These are phyloP conservation scores for Indri indri DNA, from an alignment of 2,113 vertebrate genomes.

Conservation along the genomic window DNA sequence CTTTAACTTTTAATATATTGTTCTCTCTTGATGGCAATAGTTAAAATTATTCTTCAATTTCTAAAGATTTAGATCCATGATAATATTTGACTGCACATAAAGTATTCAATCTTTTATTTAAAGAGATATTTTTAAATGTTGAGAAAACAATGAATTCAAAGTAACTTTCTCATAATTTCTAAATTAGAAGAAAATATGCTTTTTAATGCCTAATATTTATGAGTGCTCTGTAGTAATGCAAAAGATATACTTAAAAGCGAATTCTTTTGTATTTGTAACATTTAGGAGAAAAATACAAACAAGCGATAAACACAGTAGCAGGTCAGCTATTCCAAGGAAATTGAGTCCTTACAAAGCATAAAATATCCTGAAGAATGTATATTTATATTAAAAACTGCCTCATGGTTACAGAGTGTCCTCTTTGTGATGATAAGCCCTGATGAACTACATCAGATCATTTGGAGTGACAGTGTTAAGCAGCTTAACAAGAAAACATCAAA, in stretches of 20 bases:
- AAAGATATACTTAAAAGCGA: conserved; percentile 9
- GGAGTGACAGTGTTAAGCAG: not conserved
- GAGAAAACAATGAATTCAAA: not conserved
- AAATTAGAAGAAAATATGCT: not conserved
- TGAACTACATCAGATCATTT: not conserved
- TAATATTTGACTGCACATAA: not conserved
- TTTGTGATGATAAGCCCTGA: not conserved
- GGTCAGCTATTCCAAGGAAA: not conserved
- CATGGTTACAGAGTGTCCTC: not conserved
- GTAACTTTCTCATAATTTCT: not conserved
- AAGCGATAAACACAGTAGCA: not conserved
- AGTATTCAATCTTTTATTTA: not conserved
- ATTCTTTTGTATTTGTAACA: not conserved
- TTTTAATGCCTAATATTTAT: not conserved
- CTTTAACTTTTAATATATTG: not conserved
- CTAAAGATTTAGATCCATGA: not conserved
- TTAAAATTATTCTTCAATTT: not conserved
- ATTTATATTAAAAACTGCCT: not conserved
- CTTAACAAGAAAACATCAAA: not conserved
- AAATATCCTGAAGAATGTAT: not conserved
- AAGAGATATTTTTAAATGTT: not conserved
- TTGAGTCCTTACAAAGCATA: not conserved
- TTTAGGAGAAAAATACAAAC: not conserved
- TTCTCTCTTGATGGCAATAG: not conserved
- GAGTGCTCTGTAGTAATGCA: not conserved